These are phyloP conservation scores for Neoaliturus tenellus DNA, from an alignment of 2,888 invertebrate genomes.

Conservation along the genomic window DNA sequence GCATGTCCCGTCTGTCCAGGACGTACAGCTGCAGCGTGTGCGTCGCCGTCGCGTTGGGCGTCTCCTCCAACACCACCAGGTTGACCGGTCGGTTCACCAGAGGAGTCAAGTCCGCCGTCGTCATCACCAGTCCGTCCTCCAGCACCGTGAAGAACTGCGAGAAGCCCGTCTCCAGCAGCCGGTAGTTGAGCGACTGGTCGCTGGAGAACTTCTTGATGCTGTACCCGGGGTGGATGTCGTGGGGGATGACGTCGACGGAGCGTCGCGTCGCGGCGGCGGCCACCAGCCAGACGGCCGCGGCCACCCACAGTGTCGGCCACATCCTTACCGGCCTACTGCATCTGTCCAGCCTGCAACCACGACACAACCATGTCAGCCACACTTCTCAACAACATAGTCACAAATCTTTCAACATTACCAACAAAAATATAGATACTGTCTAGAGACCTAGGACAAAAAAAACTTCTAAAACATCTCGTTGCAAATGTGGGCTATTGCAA, in stretches of 20 bases:
- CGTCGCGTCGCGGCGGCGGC: slow-evolving; percentile 52
- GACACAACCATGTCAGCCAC: too few species aligned
- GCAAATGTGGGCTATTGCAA: too few species aligned
- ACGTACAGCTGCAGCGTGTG: slow-evolving; percentile 89
- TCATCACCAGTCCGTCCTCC: slow-evolving; percentile 93
- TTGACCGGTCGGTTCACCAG: slow-evolving; percentile 88
- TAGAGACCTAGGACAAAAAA: too few species aligned
- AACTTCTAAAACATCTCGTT: too few species aligned
- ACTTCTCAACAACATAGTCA: too few species aligned
- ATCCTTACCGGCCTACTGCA: neutral
- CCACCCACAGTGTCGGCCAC: slow-evolving; percentile 25
- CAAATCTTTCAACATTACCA: too few species aligned
- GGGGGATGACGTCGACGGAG: slow-evolving; percentile 82
- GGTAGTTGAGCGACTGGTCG: slow-evolving; percentile 73
- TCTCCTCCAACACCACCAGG: slow-evolving; percentile 88
- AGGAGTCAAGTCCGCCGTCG: slow-evolving; percentile 89
- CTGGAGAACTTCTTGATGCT: slow-evolving; percentile 85
- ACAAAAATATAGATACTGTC: too few species aligned
- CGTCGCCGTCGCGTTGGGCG: slow-evolving; percentile 86
- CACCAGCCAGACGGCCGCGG: slow-evolving; percentile 19
- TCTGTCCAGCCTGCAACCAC: slow-evolving; percentile 12
- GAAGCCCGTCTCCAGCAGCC: slow-evolving; percentile 86
- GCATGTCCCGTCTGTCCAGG: slow-evolving; percentile 87
- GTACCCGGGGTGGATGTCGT: slow-evolving; percentile 93
- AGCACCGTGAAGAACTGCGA: slow-evolving; percentile 92